Percentiles rank a stretch among this genome's conserved stretches.
Evolutionary conservation across 2,113 vertebrate genomes (phyloP).

Genomic region (Antechinus stuartii): DNA sequence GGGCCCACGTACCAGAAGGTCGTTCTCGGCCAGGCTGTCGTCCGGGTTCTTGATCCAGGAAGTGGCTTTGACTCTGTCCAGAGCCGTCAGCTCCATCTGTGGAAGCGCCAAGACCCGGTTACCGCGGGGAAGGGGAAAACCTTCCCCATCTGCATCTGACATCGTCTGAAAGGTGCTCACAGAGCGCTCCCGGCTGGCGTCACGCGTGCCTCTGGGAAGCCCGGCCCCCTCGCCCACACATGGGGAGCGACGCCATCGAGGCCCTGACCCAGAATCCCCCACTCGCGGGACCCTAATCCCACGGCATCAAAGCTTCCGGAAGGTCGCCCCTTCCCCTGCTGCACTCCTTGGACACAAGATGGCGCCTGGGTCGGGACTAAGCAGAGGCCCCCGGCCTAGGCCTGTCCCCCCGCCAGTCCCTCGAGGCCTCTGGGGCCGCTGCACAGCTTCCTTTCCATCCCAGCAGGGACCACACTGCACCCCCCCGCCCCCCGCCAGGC

Average conservation of each 20-base stretch:
- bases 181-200: too few relatives aligned
- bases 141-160: background rate
- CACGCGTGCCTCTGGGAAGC: background rate
- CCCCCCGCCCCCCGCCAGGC: too few relatives aligned
- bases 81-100: conserved; percentile 79
- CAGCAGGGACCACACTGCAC: too few relatives aligned
- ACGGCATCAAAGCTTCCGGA: too few relatives aligned
- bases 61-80: conserved; percentile 90
- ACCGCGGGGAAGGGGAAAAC: background rate
- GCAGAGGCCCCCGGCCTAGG: too few relatives aligned
- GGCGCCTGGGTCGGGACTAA: too few relatives aligned
- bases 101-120: conserved; percentile 51
- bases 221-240: background rate
- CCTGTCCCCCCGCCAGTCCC: too few relatives aligned
- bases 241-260: too few relatives aligned
- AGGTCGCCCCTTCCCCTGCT: background rate
- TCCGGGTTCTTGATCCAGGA: conserved; percentile 88
- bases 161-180: conserved; percentile 5
- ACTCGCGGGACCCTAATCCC: background rate
- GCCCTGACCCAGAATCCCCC: background rate
- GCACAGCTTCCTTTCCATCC: too few relatives aligned
- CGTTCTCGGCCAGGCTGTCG: conserved; percentile 87
- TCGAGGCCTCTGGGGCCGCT: too few relatives aligned
- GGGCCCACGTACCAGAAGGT: conserved; percentile 84
- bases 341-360: too few relatives aligned